Evolutionary conservation across 2,888 invertebrate species (phyloP), one percentile per base, ranked within the genome.

Genomic region (Slavum lentiscoides): DNA sequence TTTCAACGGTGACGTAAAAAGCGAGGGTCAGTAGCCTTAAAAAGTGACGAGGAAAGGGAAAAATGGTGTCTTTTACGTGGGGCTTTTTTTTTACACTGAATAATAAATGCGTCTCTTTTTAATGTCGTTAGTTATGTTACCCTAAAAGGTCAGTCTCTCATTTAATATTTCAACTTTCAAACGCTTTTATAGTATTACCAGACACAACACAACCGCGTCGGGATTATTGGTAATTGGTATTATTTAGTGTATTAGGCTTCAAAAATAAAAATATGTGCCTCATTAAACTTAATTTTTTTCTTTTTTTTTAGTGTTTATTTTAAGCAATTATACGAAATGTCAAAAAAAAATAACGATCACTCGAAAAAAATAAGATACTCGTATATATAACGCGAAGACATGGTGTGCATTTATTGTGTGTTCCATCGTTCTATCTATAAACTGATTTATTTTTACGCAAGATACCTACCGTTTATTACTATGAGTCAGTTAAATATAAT

Each of bases 101-200:
- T 61, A 49, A 30, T 53, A 53, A 49, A 53, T 43, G 62, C 73
- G 73, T 74, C 49, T 74, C 30, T 74, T 74, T 74, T 74, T 62
- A 74, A 74, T 74, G 73, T 74, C 73, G 62, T 74, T 66, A 37
- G 64, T 64, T 74, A 55, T 55, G 7, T 55, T 21, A 66, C 74
- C 21, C 17, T 39, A 39, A 74, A 74, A 66, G 74, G 74, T 74
- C 74, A 66, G 37, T 49, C 64, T 21, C 39, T 74, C 37, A 17
- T 74, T 74, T 66, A 55, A 74, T 74, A 66, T 64, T 74, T 74
- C 55, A 74, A 74, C 66, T 66, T 74, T 62, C 62, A 37, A 68
- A 68, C 49, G 21, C 66, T 67, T 67, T 67, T 23, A 21, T 13
- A 49, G 21, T 21, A 15, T 30, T 66, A 49, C 49, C 15, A 15